These are phyloP conservation scores for Chamaea fasciata DNA, from an alignment of 2,113 vertebrate genomes.

Conservation along the genomic window DNA sequence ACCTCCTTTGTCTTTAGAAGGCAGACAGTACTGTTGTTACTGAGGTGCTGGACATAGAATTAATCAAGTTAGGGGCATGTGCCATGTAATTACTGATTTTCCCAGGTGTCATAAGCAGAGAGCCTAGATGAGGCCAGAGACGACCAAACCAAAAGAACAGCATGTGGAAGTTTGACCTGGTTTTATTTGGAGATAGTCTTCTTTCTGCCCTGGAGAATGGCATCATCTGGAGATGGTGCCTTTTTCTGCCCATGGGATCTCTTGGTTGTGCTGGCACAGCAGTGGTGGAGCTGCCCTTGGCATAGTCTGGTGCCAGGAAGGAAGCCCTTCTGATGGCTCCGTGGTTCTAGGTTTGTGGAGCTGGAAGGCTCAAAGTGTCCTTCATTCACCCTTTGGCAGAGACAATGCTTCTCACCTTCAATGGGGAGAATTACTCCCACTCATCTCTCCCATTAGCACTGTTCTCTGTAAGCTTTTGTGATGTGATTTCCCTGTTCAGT, in stretches of 20 bases:
- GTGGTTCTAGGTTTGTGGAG: not conserved
- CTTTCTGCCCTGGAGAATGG: not conserved
- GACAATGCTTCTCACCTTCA: not conserved
- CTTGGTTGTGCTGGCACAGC: not conserved
- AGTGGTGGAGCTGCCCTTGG: not conserved
- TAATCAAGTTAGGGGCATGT: not conserved
- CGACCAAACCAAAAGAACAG: not conserved
- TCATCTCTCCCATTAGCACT: not conserved
- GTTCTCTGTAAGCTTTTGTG: not conserved
- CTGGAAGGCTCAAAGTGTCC: not conserved
- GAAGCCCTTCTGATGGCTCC: not conserved
- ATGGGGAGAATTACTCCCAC: not conserved
- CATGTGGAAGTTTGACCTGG: not conserved
- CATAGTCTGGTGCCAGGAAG: not conserved
- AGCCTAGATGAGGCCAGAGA: not conserved
- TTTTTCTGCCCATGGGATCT: not conserved
- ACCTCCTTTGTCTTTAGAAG: not conserved
- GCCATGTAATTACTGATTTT: not conserved
- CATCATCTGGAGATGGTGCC: not conserved
- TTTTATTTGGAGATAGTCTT: not conserved
- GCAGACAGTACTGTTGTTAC: not conserved
- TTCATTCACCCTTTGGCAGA: not conserved
- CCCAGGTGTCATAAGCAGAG: not conserved
- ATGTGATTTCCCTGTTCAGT: not conserved
- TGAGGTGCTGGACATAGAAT: constrained; percentile 3